Base-by-base conservation (phyloP, 2,113 vertebrate genomes). In the Lophochroa leadbeateri region DNA sequence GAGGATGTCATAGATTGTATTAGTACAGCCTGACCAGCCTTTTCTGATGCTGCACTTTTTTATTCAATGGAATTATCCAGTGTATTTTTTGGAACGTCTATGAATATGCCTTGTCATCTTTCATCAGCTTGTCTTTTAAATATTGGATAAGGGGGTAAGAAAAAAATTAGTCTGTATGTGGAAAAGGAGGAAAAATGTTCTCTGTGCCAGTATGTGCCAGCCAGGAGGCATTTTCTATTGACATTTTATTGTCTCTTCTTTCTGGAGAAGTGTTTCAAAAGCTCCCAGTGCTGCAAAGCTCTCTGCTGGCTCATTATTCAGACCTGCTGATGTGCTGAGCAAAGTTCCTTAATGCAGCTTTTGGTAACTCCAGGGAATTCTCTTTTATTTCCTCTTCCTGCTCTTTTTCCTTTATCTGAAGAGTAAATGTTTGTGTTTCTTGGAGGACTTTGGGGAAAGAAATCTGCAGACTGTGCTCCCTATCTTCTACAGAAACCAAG, bases 381-480 rank as follows among this genome's bases (percentile, higher is more conserved):
- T 86, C 76, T 83, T 86, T 25, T 29, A 63, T 70, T 96, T 81
- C 43, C 43, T 86, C 68, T 81, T 94, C 70, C 58, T 83, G 39
- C 49, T 49, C 63, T 92, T 94, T 57, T 82, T 71, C 31, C 68
- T 94, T 90, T 95, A 63, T 90, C 76, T 77, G 52, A 67, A 88
- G 71, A 88, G 64, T 86, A 93, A 96, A 96, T 86, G 29, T 86
- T 91, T 94, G 55, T 86, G 61, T 87, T 93, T 92, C 67, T 77
- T 86, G 49, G 50, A 93, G 85, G 86, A 68, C 55, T 75, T 46
- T 37, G 13, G 60, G 47, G 60, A 82, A 29, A 86, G 57, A 39
- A 86, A 77, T 83, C 74, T 85, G 39, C 53, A 58, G 50, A 13
- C 63, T 43, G 10, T 64, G 43, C 60, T 85, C 43, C 71, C 43